A percentile compares a stretch with the other conserved stretches of the same genome.
Evolutionary conservation across 2,888 invertebrate species (phyloP).

Genomic region (Eupithecia tripunctaria): DNA sequence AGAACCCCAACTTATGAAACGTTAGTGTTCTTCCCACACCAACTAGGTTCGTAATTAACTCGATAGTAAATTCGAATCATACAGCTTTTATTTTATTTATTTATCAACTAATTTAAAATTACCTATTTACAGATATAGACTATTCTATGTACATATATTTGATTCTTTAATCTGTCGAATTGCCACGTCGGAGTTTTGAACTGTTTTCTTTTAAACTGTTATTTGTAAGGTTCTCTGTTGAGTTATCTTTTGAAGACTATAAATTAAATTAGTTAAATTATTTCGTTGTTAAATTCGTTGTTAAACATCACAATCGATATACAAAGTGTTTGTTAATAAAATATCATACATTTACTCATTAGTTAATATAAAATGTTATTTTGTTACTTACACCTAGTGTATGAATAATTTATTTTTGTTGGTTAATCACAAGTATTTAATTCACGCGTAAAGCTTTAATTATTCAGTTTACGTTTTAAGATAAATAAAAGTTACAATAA

Average conservation of each 20-base stretch:
- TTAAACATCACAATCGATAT: background rate
- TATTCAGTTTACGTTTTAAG: constrained; percentile 16
- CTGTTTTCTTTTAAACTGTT: background rate
- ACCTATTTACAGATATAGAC: background rate
- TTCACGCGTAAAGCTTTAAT: constrained; percentile 24
- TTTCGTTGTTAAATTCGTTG: background rate
- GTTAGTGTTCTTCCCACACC: too few relatives aligned
- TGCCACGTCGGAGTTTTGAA: too few relatives aligned
- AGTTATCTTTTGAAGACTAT: background rate
- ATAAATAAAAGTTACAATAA: background rate
- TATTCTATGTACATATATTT: background rate
- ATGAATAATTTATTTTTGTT: constrained; percentile 35
- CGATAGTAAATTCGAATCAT: too few relatives aligned
- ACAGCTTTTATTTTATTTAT: too few relatives aligned
- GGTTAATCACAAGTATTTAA: constrained; percentile 12
- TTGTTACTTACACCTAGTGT: constrained; percentile 38
- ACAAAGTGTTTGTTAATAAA: background rate
- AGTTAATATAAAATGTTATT: constrained; percentile 18
- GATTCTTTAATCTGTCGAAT: too few relatives aligned
- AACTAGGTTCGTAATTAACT: too few relatives aligned
- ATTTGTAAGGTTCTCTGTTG: background rate
- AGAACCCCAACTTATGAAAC: too few relatives aligned
- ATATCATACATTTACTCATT: background rate
- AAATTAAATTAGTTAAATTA: background rate
- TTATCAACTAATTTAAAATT: too few relatives aligned